These are phyloP conservation scores for Lithophane socia DNA, from an alignment of 2,888 invertebrate species.

Conservation along the genomic window DNA sequence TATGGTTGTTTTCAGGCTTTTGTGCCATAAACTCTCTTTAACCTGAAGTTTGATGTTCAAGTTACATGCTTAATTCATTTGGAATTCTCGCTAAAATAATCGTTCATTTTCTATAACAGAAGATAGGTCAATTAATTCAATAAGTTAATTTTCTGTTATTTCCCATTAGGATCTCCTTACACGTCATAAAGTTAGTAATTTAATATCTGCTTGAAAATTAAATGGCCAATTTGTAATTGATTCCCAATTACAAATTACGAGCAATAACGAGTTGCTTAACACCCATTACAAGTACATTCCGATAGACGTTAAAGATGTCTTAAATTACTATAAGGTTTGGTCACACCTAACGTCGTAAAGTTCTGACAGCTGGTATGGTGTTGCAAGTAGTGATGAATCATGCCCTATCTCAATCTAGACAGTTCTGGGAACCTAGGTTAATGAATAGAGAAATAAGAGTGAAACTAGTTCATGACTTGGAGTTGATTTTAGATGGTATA, in stretches of 20 bases:
- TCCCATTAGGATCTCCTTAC: background rate
- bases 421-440: background rate
- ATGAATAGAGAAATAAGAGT: background rate
- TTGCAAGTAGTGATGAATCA: conserved; percentile 41
- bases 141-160: background rate
- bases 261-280: background rate
- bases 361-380: conserved; percentile 16
- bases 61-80: background rate
- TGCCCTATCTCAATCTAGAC: background rate
- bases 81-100: background rate
- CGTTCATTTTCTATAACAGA: background rate
- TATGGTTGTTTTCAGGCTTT: background rate
- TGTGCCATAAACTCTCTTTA: background rate
- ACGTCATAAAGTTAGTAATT: background rate
- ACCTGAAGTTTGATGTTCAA: background rate
- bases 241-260: conserved; percentile 1
- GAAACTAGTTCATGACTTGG: background rate
- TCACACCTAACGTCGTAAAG: conserved; percentile 14
- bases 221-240: conserved; percentile 22
- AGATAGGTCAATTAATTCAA: background rate
- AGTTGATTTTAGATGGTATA: background rate
- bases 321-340: conserved; percentile 8
- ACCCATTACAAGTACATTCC: conserved; percentile 4
- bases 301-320: background rate
- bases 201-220: background rate